These are phyloP conservation scores for Syngnathoides biaculeatus DNA, from an alignment of 2,113 vertebrate species.

Conservation along the genomic window DNA sequence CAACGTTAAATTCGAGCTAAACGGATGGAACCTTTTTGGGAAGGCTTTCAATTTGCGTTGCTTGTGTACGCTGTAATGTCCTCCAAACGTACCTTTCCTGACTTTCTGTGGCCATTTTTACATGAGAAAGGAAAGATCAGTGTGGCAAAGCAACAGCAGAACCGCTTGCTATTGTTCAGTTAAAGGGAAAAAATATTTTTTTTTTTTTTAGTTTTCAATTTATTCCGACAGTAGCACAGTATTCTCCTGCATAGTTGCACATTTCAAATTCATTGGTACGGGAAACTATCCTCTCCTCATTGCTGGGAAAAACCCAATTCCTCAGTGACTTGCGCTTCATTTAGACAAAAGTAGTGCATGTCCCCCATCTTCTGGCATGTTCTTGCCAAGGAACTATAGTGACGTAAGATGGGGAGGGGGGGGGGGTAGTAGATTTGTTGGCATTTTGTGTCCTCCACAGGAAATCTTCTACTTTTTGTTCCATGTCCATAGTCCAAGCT, in stretches of 20 bases:
- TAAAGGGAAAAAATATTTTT: not conserved
- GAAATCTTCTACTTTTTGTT: too few species aligned
- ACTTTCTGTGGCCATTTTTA: not conserved
- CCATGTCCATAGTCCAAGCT: too few species aligned
- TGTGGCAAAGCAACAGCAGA: not conserved
- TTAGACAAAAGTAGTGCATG: not conserved
- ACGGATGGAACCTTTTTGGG: constrained; percentile 22
- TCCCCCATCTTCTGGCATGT: too few species aligned
- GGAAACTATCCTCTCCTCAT: not conserved
- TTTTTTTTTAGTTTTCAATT: not conserved
- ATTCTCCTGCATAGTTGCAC: not conserved
- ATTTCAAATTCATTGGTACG: not conserved
- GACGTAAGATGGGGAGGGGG: too few species aligned
- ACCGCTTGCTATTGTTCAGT: not conserved
- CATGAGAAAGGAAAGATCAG: not conserved
- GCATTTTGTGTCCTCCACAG: too few species aligned
- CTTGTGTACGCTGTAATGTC: not conserved
- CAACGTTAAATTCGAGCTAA: not conserved
- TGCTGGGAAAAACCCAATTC: not conserved
- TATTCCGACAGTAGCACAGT: not conserved
- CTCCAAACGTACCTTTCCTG: not conserved
- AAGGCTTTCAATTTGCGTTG: not conserved
- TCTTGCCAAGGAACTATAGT: too few species aligned
- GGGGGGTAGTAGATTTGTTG: too few species aligned
- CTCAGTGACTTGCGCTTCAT: not conserved